Percentiles rank a stretch among this genome's conserved stretches.
phyloP scores from a whole-genome alignment of 1,140 invertebrate species.

The Bombus huntii region DNA sequence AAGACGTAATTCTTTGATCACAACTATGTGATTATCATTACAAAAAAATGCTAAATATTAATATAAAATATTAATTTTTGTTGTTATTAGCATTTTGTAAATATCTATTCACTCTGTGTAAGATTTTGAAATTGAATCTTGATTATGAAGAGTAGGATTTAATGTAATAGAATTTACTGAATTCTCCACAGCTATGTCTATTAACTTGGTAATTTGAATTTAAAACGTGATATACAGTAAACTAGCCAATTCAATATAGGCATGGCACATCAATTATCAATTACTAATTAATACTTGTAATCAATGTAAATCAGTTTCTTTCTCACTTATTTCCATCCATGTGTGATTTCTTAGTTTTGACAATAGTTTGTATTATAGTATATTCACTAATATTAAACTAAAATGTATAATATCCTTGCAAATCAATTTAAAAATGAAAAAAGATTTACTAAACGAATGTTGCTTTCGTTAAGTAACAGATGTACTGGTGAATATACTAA shows the following conservation, averaged over 20 bases:
- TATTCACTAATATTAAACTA: conserved; percentile 24
- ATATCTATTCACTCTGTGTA: conserved; percentile 65
- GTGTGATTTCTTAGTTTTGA: conserved; percentile 48
- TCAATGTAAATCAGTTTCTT: conserved; percentile 33
- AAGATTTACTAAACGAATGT: conserved; percentile 23
- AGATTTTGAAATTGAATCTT: conserved; percentile 60
- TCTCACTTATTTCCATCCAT: conserved; percentile 56
- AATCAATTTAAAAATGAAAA: conserved; percentile 33
- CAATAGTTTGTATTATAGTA: conserved; percentile 20
- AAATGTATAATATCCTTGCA: conserved; percentile 38
- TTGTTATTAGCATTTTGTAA: conserved; percentile 69
- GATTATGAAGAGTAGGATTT: conserved; percentile 52
- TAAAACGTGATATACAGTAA: conserved; percentile 50
- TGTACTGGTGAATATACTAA: conserved; percentile 53
- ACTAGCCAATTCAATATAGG: conserved; percentile 52
- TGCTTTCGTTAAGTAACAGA: conserved; percentile 35
- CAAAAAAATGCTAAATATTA: conserved; percentile 54
- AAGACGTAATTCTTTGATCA: conserved; percentile 21
- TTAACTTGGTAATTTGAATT: conserved; percentile 53
- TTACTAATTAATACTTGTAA: conserved; percentile 49
- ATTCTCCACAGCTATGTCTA: conserved; percentile 51
- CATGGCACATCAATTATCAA: conserved; percentile 55
- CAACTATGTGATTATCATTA: conserved; percentile 39
- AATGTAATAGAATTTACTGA: conserved; percentile 50
- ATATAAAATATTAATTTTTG: conserved; percentile 61